Conservation (phyloP, 2,888 invertebrate species). For the Pristionchus mayeri region DNA sequence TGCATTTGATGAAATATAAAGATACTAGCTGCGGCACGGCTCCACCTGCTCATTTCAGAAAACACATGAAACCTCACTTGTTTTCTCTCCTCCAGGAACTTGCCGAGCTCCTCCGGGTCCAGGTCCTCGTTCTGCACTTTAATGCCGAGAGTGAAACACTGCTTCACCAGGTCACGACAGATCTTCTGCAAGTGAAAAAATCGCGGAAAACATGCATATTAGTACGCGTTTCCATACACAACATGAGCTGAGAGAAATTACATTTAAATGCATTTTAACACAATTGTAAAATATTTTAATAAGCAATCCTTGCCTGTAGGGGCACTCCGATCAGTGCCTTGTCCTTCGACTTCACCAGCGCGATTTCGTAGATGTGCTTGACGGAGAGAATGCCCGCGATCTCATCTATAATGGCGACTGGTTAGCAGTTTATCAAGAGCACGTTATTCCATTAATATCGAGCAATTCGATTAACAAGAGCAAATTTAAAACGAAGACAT, state of each 20-base stretch:
- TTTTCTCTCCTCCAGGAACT: slow-evolving; percentile 66
- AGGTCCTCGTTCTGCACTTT: slow-evolving; percentile 69
- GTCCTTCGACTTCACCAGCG: slow-evolving; percentile 85
- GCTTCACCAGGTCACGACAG: slow-evolving; percentile 65
- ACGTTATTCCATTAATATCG: too few relatives aligned
- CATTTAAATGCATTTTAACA: not conserved
- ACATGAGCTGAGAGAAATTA: too few relatives aligned
- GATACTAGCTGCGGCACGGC: too few relatives aligned
- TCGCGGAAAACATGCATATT: not conserved
- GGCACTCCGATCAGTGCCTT: slow-evolving; percentile 71
- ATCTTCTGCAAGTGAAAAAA: slow-evolving; percentile 55
- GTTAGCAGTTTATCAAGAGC: too few relatives aligned
- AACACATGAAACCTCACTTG: slow-evolving; percentile 47
- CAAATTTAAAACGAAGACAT: too few relatives aligned
- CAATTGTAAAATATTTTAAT: not conserved
- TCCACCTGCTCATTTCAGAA: too few relatives aligned
- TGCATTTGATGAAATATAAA: not conserved
- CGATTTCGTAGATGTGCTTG: slow-evolving; percentile 98
- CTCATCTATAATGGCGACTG: slow-evolving; percentile 73
- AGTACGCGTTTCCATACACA: too few relatives aligned
- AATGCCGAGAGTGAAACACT: slow-evolving; percentile 68
- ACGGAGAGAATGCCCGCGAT: slow-evolving; percentile 90
- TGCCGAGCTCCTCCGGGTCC: slow-evolving; percentile 61
- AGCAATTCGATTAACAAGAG: too few relatives aligned
- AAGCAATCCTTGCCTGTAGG: slow-evolving; percentile 56